These are phyloP conservation scores for Steinernema hermaphroditum DNA, from an alignment of 2,888 invertebrate species.

Conservation along the genomic window DNA sequence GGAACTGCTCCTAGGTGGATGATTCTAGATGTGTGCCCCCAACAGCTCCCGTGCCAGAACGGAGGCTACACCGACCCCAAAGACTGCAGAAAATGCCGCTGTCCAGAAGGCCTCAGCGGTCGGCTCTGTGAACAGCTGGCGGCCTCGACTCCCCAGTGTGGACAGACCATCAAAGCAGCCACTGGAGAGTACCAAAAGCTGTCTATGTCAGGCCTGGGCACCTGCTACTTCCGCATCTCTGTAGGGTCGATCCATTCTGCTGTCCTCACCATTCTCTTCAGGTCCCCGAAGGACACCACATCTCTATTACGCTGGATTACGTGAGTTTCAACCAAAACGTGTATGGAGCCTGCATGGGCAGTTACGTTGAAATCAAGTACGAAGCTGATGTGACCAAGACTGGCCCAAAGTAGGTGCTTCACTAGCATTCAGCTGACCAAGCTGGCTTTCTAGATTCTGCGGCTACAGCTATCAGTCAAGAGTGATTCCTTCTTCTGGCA, in stretches of 20 bases:
- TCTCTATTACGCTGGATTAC: conserved; percentile 44
- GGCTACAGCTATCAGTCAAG: background rate
- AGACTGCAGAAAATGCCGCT: conserved; percentile 49
- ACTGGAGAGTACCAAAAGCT: background rate
- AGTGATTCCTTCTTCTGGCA: background rate
- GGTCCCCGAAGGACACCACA: conserved; percentile 45
- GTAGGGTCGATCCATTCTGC: background rate
- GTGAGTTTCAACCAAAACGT: conserved; percentile 46
- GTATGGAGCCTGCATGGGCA: conserved; percentile 44
- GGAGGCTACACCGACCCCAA: conserved; percentile 58
- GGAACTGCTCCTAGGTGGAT: background rate
- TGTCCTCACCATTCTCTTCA: conserved; percentile 32
- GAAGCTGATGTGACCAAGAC: conserved; percentile 36
- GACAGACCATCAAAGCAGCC: conserved; percentile 19
- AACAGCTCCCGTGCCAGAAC: conserved; percentile 47
- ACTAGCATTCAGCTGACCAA: background rate
- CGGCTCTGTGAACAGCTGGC: conserved; percentile 47
- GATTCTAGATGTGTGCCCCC: conserved; percentile 43
- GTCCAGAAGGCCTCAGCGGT: conserved; percentile 52
- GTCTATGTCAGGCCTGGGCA: background rate
- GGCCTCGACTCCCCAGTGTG: conserved; percentile 24
- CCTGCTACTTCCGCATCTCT: background rate
- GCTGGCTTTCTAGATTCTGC: background rate
- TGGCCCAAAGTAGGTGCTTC: conserved; percentile 25
- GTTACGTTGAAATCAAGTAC: conserved; percentile 52